Evolutionary conservation across 2,797 vertebrate genomes (phyloP), one percentile per base, ranked within the genome.

Genomic region (Sphaeramia orbicularis): DNA sequence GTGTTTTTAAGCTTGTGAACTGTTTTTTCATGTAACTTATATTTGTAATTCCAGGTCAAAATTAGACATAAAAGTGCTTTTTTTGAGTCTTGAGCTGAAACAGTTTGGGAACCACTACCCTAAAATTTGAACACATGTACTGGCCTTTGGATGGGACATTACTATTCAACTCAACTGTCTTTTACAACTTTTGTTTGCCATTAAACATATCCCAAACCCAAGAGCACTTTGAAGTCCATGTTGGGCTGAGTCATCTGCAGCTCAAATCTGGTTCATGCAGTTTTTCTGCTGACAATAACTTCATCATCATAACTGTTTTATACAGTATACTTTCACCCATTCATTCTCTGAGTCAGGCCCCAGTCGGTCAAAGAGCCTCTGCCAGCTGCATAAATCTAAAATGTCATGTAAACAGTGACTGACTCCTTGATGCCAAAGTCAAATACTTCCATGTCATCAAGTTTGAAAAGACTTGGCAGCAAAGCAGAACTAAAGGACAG

Each of bases 381-480:
- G 69, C 55, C 75, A 83, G 55, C 53, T 54, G 72, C 71, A 81
- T 68, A 60, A 55, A 84, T 71, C 62, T 56, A 68, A 86, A 78
- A 78, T 63, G 69, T 55, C 66, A 60, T 51, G 67, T 80, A 67
- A 85, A 84, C 55, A 81, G 60, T 62, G 32, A 55, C 63, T 3
- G 18, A 45, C 65, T 77, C 45, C 50, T 74, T 50, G 19, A 70
- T 74, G 74, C 67, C 76, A 79, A 81, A 85, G 80, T 78, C 72
- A 77, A 83, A 84, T 65, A 70, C 67, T 65, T 84, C 40, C 57
- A 79, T 77, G 80, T 86, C 52, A 76, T 76, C 15, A 14, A n/a
- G 50, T 74, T 66, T 83, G 64, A 74, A 83, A 63, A 32, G 67
- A 72, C 40, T 76, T 79, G 78, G 75, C 87, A 81, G 64, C 52